A percentile compares a stretch with the other conserved stretches of the same genome.
These are phyloP conservation scores for Takifugu bimaculatus DNA, from an alignment of 2,113 vertebrate genomes.

Conservation along the genomic window DNA sequence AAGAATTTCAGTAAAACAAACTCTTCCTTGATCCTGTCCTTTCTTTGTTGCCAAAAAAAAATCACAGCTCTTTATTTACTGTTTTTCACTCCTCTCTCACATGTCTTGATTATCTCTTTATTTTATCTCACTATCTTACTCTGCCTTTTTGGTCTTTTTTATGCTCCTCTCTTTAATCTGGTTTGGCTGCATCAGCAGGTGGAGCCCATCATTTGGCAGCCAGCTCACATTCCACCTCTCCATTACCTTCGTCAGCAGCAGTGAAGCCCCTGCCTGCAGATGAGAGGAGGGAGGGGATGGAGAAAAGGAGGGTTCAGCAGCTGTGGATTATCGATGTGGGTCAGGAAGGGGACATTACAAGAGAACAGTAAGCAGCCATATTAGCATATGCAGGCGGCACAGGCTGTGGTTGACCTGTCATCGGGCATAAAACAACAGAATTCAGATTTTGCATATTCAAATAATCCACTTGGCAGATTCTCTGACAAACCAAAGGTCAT, in stretches of 20 bases:
- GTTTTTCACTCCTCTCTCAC: background rate
- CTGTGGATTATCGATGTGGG: conserved; percentile 42
- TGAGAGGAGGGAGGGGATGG: conserved; percentile 35
- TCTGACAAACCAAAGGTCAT: background rate
- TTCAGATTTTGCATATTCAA: no score
- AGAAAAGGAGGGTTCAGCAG: conserved; percentile 35
- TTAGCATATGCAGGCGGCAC: conserved; percentile 9
- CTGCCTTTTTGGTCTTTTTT: background rate
- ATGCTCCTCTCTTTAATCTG: conserved; percentile 1
- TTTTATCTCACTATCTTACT: background rate
- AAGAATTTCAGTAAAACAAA: background rate
- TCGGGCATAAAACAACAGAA: background rate
- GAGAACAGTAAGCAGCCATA: conserved; percentile 22
- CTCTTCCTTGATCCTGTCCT: conserved; percentile 57
- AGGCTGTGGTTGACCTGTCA: conserved; percentile 1
- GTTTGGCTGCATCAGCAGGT: conserved; percentile 22
- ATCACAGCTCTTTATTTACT: conserved; percentile 5
- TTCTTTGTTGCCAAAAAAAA: conserved; percentile 35
- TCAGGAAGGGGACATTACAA: conserved; percentile 27
- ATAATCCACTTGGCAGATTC: no score
- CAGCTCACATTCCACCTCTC: conserved; percentile 39
- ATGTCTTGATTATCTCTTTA: background rate
- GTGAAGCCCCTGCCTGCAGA: conserved; percentile 53
- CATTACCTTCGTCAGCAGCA: conserved; percentile 51
- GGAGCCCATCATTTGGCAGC: conserved; percentile 34